Evolutionary conservation across 2,888 invertebrate species (phyloP), one percentile per base, ranked within the genome.

Genomic region (Ischnus inquisitorius): DNA sequence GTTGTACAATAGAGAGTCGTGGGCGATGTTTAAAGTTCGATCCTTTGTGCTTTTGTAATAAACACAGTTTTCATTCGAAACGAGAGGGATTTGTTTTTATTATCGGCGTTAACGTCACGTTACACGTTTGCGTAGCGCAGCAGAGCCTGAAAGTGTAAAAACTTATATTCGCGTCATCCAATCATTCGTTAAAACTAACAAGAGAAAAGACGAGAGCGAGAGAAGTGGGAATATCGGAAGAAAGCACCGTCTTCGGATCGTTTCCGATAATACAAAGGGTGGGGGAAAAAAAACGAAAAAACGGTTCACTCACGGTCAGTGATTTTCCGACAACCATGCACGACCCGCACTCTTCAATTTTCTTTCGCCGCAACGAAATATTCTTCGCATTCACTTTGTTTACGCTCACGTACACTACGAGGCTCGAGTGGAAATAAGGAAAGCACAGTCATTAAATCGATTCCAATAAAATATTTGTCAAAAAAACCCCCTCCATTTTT

Each of bases 111-210:
- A 48, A 48, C 28, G 46, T 78, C 39, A 60, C 77, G 48, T 34
- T 69, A 78, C 69, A 78, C 34, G 62, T 39, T 62, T 78, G 16
- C 69, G 71, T 10, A 69, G 19, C 39, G 54, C 22, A 5, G 46
- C 41, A 22, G 6, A 16, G 51, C 68, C 60, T 68, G 68, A 67
- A 69, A 78, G 46, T 69, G 34, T 54, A 22, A 68, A n/a, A 69
- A 69, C 48, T 68, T 54, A 54, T 62, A 78, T 69, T n/a, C 62
- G 77, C 22, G 19, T 77, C 5, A 60, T 76, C 76, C 76, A 64
- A 62, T 68, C 68, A 62, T 19, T 69, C 60, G 46, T 16, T 69
- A 39, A 62, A 46, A 69, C 46, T 62, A 68, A 78, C 43, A 43
- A 41, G 69, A 68, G 34, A 46, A 67, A 57, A 6, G 14, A 14